phyloP scores from a whole-genome alignment of 2,888 invertebrate genomes.

The Antitype chi region DNA sequence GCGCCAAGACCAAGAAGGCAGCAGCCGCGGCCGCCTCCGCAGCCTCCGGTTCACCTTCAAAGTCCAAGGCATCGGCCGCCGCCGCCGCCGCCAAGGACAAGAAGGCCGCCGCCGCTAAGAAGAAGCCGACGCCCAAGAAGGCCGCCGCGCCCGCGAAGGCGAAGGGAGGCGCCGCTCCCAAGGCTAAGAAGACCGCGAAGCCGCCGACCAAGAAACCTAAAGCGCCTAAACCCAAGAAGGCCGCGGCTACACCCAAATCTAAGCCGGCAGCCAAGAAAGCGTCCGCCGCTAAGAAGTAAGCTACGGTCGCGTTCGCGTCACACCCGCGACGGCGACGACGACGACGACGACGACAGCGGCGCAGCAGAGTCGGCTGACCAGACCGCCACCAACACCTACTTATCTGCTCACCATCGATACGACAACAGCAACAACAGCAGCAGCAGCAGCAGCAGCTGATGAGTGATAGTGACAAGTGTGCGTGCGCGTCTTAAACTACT shows the following conservation, averaged over 20 bases:
- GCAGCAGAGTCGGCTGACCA: slow-evolving; percentile 64
- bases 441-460: too few species aligned
- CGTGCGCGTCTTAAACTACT: background rate
- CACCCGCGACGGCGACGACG: slow-evolving; percentile 17
- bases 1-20: slow-evolving; percentile 32
- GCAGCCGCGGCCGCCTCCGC: slow-evolving; percentile 54
- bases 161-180: slow-evolving; percentile 70
- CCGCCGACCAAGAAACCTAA: slow-evolving; percentile 81
- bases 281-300: slow-evolving; percentile 62
- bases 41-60: slow-evolving; percentile 59
- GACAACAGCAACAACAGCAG: too few species aligned
- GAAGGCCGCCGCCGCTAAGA: slow-evolving; percentile 71
- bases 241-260: slow-evolving; percentile 65
- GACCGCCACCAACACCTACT: slow-evolving; percentile 73
- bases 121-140: slow-evolving; percentile 70
- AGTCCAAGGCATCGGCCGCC: slow-evolving; percentile 54
- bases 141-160: slow-evolving; percentile 64
- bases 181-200: slow-evolving; percentile 70
- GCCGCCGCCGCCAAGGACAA: slow-evolving; percentile 65
- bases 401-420: background rate
- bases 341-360: background rate
- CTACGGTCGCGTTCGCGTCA: slow-evolving; percentile 17
- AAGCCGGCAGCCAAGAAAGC: slow-evolving; percentile 65
- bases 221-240: slow-evolving; percentile 80
- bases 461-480: background rate